Conservation (phyloP, 2,797 vertebrate species). For the Cirrhinus mrigala region DNA sequence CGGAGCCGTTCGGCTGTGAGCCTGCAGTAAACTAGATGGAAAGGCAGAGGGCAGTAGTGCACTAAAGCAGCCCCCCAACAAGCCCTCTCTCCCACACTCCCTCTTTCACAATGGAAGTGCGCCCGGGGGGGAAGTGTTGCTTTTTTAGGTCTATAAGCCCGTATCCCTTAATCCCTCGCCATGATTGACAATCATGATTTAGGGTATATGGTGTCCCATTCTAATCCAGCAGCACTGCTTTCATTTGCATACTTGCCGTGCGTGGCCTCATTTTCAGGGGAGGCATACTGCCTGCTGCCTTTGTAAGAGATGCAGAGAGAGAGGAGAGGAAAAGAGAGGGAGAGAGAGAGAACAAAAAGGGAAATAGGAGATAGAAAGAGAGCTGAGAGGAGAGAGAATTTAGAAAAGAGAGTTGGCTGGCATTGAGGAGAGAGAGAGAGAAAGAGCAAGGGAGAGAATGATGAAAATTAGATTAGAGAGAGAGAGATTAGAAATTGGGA, state of each 20-base stretch:
- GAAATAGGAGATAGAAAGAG: constrained; percentile 71
- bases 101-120: constrained; percentile 95
- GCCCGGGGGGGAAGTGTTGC: constrained; percentile 97
- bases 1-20: constrained; percentile 64
- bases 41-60: constrained; percentile 97
- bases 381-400: constrained; percentile 68
- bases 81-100: constrained; percentile 80
- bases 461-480: constrained; percentile 54
- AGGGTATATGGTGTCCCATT: constrained; percentile 98
- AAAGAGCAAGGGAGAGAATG: constrained; percentile 40
- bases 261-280: constrained; percentile 93
- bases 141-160: constrained; percentile 99
- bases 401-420: constrained; percentile 49
- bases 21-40: constrained; percentile 76
- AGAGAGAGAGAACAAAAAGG: constrained; percentile 72
- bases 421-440: constrained; percentile 34
- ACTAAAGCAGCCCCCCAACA: constrained; percentile 84
- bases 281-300: constrained; percentile 79
- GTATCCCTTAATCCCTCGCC: constrained; percentile 99
- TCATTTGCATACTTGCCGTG: constrained; percentile 99
- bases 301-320: constrained; percentile 86
- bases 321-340: constrained; percentile 65
- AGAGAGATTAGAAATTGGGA: constrained; percentile 57
- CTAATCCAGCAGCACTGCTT: constrained; percentile 99
- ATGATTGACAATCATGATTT: constrained; percentile 99